Conservation (phyloP, 2,113 vertebrate species). For the Saguinus midas region DNA sequence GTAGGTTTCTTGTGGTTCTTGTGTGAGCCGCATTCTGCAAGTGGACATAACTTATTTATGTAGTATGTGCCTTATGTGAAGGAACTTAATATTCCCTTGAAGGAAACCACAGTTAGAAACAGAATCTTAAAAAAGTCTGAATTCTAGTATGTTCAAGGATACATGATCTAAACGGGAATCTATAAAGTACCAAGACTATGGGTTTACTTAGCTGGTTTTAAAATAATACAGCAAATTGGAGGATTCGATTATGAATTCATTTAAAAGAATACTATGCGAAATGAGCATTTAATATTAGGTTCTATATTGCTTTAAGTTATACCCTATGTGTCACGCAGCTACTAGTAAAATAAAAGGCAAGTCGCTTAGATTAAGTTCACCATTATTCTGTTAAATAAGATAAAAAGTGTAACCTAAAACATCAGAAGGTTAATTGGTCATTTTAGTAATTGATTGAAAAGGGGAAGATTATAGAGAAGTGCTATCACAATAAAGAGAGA, state of each 20-base stretch:
- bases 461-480: background rate
- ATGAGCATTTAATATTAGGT: background rate
- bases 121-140: constrained; percentile 3
- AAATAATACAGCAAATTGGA: constrained; percentile 9
- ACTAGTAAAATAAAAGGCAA: constrained; percentile 5
- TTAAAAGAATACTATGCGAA: background rate
- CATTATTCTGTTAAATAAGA: background rate
- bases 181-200: background rate
- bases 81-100: background rate
- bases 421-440: background rate
- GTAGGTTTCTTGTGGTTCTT: background rate
- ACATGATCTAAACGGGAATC: background rate
- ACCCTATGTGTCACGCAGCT: background rate
- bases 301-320: background rate
- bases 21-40: background rate
- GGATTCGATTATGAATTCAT: constrained; percentile 9
- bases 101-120: background rate
- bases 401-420: background rate
- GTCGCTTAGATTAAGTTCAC: background rate
- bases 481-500: background rate
- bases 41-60: background rate
- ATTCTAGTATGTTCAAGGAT: background rate
- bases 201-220: background rate
- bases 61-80: background rate
- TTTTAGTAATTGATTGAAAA: background rate